Percentiles rank a stretch among this genome's conserved stretches.
Conservation (phyloP, 2,113 vertebrate species). For the Protomyctophum bolini region DNA sequence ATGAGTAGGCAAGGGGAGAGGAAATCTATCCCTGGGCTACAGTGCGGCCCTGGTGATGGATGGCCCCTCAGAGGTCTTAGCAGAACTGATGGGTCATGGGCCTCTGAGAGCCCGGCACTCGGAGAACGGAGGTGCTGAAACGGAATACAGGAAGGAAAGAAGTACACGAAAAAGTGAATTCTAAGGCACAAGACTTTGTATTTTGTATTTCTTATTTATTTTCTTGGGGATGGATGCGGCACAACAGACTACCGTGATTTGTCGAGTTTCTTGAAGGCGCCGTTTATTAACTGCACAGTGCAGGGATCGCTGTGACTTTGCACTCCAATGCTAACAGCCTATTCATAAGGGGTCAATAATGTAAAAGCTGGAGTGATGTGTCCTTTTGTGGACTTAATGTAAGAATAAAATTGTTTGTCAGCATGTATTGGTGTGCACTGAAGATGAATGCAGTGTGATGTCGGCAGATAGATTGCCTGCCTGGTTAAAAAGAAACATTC, state of each 20-base stretch:
- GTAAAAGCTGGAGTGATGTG: constrained; percentile 7
- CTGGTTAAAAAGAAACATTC: background rate
- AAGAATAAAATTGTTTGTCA: constrained; percentile 8
- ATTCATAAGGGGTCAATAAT: background rate
- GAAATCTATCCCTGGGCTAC: constrained; percentile 78
- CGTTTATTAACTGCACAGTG: background rate
- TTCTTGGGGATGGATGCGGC: background rate
- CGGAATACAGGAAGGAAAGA: constrained; percentile 7
- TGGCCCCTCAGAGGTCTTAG: constrained; percentile 68
- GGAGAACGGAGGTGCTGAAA: constrained; percentile 35
- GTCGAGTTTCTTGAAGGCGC: background rate
- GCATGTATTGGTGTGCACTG: background rate
- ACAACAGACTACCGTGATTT: background rate
- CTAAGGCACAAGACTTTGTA: constrained; percentile 6
- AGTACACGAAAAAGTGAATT: constrained; percentile 24
- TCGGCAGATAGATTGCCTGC: background rate
- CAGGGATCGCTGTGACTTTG: background rate
- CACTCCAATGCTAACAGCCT: background rate
- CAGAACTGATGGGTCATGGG: constrained; percentile 72
- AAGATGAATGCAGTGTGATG: background rate
- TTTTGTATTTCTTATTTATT: background rate
- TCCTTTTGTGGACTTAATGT: background rate
- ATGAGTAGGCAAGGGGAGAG: constrained; percentile 73
- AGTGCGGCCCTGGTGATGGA: constrained; percentile 74
- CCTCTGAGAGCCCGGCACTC: constrained; percentile 51